phyloP scores from a whole-genome alignment of 1,140 invertebrate genomes.

The Mycetomoellerius zeteki region DNA sequence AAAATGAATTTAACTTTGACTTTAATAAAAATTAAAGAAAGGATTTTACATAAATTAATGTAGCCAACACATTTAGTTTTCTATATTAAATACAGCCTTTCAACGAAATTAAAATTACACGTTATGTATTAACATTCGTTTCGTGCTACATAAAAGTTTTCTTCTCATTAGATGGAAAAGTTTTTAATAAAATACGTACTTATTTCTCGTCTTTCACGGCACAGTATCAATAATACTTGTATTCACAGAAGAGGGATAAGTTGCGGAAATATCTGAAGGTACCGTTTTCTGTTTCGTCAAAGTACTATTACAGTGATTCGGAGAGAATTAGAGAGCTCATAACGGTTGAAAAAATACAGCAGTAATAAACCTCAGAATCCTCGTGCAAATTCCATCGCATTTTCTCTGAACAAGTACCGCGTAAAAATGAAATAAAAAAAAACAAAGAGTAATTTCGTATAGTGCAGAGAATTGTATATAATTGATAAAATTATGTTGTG shows the following conservation, averaged over 20 bases:
- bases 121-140: background rate
- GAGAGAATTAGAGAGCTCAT: constrained; percentile 33
- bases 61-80: background rate
- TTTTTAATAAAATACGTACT: background rate
- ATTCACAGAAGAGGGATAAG: background rate
- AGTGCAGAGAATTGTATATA: background rate
- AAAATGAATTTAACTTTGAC: background rate
- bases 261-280: background rate
- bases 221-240: background rate
- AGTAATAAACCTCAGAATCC: constrained; percentile 15
- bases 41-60: background rate
- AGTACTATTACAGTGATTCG: background rate
- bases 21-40: constrained; percentile 2
- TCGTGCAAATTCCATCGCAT: background rate
- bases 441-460: background rate
- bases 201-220: background rate
- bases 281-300: background rate
- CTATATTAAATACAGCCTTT: background rate
- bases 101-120: background rate
- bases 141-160: background rate
- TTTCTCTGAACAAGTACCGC: background rate
- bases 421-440: constrained; percentile 13
- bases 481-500: too few relatives aligned
- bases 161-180: background rate
- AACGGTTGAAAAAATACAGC: constrained; percentile 20